Evolutionary conservation across 2,888 invertebrate genomes (phyloP).

Genomic region (Dolomedes plantarius): DNA sequence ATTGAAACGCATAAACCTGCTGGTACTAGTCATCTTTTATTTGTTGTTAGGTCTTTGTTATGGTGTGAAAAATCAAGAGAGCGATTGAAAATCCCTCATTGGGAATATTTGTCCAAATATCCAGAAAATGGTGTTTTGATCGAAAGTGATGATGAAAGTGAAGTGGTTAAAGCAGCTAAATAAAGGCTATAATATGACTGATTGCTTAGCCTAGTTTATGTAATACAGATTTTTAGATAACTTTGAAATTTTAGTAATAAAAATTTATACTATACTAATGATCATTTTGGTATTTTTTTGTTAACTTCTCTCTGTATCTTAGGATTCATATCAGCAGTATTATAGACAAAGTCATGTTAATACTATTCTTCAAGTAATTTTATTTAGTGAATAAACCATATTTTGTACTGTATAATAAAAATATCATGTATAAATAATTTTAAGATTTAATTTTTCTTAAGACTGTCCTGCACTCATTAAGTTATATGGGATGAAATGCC

Average conservation of each 20-base stretch:
- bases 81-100: slow-evolving; percentile 52
- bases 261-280: too few species aligned
- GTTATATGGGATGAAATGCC: too few species aligned
- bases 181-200: background rate
- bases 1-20: slow-evolving; percentile 81
- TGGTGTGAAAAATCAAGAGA: slow-evolving; percentile 42
- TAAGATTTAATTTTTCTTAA: too few species aligned
- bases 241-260: too few species aligned
- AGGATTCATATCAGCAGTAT: too few species aligned
- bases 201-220: background rate
- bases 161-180: background rate
- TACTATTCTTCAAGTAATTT: too few species aligned
- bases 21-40: slow-evolving; percentile 30
- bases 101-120: slow-evolving; percentile 55
- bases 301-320: too few species aligned
- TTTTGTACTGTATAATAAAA: too few species aligned
- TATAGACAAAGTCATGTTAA: too few species aligned
- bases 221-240: background rate
- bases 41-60: slow-evolving; percentile 29
- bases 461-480: too few species aligned
- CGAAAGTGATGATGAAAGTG: slow-evolving; percentile 22
- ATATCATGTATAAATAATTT: too few species aligned
- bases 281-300: background rate
- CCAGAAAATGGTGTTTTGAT: slow-evolving; percentile 44
- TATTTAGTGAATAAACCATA: too few species aligned